Conservation (phyloP, 2,797 vertebrate genomes). For the Delichon dasypus region DNA sequence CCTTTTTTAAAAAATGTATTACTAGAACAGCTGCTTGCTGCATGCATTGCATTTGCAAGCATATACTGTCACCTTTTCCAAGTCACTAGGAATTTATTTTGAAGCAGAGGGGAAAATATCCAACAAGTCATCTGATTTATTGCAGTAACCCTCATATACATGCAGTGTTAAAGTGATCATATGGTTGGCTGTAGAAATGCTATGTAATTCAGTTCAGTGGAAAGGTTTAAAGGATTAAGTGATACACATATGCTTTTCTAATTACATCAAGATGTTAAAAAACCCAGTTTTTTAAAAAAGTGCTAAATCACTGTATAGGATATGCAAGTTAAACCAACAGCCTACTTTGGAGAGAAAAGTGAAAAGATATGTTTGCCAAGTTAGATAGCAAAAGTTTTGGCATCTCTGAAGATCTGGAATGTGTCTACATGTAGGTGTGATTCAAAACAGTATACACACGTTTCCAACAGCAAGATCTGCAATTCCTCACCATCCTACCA, state of each 20-base stretch:
- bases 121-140: conserved; percentile 26
- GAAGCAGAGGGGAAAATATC: neutral
- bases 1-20: neutral
- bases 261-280: conserved; percentile 59
- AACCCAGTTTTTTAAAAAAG: neutral
- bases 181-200: conserved; percentile 25
- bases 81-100: conserved; percentile 20
- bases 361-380: neutral
- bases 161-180: conserved; percentile 20
- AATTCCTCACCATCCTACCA: conserved; percentile 65
- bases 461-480: conserved; percentile 54
- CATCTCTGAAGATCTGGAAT: conserved; percentile 49
- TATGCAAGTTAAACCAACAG: conserved; percentile 38
- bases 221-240: conserved; percentile 45
- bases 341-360: conserved; percentile 37
- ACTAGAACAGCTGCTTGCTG: neutral
- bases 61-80: neutral
- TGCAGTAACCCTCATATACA: neutral
- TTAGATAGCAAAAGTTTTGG: conserved; percentile 33
- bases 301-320: conserved; percentile 40
- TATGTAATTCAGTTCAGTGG: conserved; percentile 11
- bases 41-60: neutral
- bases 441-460: conserved; percentile 55
- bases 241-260: conserved; percentile 33
- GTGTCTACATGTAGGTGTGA: conserved; percentile 52